Evolutionary conservation across 1,140 invertebrate species (phyloP), one percentile per base, ranked within the genome.

Genomic region (Stegodyphus mimosarum): DNA sequence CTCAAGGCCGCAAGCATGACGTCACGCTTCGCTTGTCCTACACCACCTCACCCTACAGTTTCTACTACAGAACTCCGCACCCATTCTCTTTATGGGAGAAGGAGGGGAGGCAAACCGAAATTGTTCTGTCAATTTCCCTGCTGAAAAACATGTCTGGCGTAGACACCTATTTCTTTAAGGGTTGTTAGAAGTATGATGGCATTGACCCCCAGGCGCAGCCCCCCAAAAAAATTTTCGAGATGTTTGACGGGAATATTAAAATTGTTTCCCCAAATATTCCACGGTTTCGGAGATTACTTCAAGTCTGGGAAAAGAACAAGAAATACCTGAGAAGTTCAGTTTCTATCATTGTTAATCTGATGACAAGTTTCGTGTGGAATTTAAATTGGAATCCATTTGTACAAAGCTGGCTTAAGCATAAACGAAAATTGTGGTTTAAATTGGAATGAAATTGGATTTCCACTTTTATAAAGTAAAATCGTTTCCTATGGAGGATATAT

Each of bases 221-320:
- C 48, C 72, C 48, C 13, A 74, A 55, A 74, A 73, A n/a, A 74
- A 74, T 74, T 50, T 50, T 10, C 7, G 48, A 15, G 9, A 60
- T 49, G 69, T 52, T 71, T 74, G 72, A 74, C 72, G 53, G 72
- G 72, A 51, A 52, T 74, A 74, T 74, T 74, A 55, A 55, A 74
- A 55, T 53, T 74, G 70, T 74, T 55, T 10, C 51, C 11, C 18
- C 9, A 71, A 15, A 48, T 49, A 71, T 71, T 33, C 69, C 13
- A 9, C 55, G 15, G 55, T 60, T 60, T 15, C 55, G 33, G 33
- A 33, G 33, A 33, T 33, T 33, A 1, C 33, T 33, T 33, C 33
- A 33, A 33, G 33, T 33, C 33, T 3, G 33, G 33, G 33, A 33
- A 33, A 33, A 33, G 33, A 33, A 33, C 33, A 33, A 33, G 33